Evolutionary conservation across 2,113 vertebrate species (phyloP).

Genomic region (Semnornis frantzii): DNA sequence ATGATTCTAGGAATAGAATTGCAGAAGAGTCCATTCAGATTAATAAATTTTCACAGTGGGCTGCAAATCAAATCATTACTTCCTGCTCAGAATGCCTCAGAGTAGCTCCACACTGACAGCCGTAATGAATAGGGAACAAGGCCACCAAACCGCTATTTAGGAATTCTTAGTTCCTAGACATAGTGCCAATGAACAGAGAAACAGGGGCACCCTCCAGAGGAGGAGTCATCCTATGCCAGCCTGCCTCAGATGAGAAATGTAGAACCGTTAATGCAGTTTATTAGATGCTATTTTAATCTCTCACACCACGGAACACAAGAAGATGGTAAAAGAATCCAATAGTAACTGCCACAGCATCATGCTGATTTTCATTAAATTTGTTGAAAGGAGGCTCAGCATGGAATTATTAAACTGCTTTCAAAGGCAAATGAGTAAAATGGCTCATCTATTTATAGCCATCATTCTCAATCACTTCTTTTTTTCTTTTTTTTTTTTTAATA

Average conservation of each 20-base stretch:
- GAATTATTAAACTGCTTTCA: slow-evolving; percentile 78
- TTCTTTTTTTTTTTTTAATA: slow-evolving; percentile 11
- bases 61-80: slow-evolving; percentile 65
- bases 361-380: slow-evolving; percentile 83
- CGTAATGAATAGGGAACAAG: slow-evolving; percentile 50
- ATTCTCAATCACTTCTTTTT: slow-evolving; percentile 52
- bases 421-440: slow-evolving; percentile 71
- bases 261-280: slow-evolving; percentile 69
- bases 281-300: slow-evolving; percentile 78
- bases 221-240: slow-evolving; percentile 34
- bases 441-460: slow-evolving; percentile 74
- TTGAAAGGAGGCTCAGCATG: slow-evolving; percentile 77
- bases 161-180: background rate
- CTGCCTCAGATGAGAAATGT: slow-evolving; percentile 42
- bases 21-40: slow-evolving; percentile 48
- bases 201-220: slow-evolving; percentile 60
- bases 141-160: slow-evolving; percentile 42
- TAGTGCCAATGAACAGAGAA: slow-evolving; percentile 27
- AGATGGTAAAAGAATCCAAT: slow-evolving; percentile 69
- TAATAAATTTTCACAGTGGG: slow-evolving; percentile 63
- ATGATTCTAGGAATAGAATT: background rate
- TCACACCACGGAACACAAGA: slow-evolving; percentile 69
- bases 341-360: slow-evolving; percentile 72
- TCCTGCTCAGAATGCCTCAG: slow-evolving; percentile 50
- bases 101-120: slow-evolving; percentile 28